Percentiles rank a stretch among this genome's conserved stretches.
phyloP scores from a whole-genome alignment of 2,797 vertebrate genomes.

The Salarias fasciatus region DNA sequence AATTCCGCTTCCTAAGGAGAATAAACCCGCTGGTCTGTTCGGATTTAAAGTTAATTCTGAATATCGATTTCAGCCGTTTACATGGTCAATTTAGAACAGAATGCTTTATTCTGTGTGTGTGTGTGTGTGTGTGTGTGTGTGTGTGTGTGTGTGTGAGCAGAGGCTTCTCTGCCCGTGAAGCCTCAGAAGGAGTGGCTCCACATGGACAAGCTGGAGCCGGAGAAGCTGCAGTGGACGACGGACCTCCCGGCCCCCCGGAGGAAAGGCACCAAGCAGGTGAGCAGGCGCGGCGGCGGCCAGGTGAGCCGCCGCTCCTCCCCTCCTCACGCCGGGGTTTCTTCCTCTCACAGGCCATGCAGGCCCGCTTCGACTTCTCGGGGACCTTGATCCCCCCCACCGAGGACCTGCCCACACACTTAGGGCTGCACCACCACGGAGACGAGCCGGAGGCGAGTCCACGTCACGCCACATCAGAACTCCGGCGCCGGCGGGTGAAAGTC shows the following conservation, averaged over 20 bases:
- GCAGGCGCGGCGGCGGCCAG: too few species aligned
- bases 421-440: conserved; percentile 97
- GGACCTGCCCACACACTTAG: conserved; percentile 93
- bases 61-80: too few species aligned
- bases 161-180: conserved; percentile 84
- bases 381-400: conserved; percentile 86
- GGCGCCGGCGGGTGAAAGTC: too few species aligned
- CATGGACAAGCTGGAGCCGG: conserved; percentile 94
- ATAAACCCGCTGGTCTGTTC: too few species aligned
- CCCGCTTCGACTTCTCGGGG: conserved; percentile 93
- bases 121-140: background rate
- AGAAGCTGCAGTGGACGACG: conserved; percentile 95
- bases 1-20: too few species aligned
- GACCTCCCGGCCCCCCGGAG: conserved; percentile 86
- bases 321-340: conserved; percentile 14
- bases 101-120: too few species aligned
- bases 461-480: too few species aligned
- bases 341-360: conserved; percentile 91
- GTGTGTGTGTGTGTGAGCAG: conserved; percentile 61
- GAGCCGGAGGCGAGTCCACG: conserved; percentile 89
- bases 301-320: too few species aligned
- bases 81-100: too few species aligned
- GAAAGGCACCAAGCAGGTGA: conserved; percentile 88
- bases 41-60: too few species aligned
- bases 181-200: conserved; percentile 92